Evolutionary conservation across 1,140 invertebrate species (phyloP), one percentile per base, ranked within the genome.

Genomic region (Sweltsa coloradensis): DNA sequence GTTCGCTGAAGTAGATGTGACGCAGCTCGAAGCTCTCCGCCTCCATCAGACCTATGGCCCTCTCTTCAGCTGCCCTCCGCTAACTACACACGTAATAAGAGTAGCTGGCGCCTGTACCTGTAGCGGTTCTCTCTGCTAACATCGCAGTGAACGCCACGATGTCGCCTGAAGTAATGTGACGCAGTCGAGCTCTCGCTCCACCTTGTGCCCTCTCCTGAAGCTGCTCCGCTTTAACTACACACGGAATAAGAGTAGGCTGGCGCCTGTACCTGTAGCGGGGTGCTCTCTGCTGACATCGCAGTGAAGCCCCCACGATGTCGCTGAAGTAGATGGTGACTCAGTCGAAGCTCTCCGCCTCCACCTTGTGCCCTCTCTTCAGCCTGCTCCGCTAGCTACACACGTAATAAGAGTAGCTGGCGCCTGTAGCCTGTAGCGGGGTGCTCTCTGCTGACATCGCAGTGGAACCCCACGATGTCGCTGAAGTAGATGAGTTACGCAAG

Each of bases 221-320:
- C n/a, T n/a, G n/a, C n/a, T n/a, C n/a, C n/a, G n/a, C n/a, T n/a
- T n/a, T n/a, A n/a, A n/a, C n/a, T n/a, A n/a, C n/a, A n/a, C n/a
- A n/a, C n/a, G n/a, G n/a, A n/a, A n/a, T n/a, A n/a, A n/a, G n/a
- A n/a, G n/a, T n/a, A n/a, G n/a, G n/a, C n/a, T n/a, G n/a, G n/a
- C n/a, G n/a, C n/a, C n/a, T n/a, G n/a, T 60, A 89, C 84, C 71
- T 96, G 83, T 19, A 96, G 66, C 0, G 92, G 89, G 3, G 89
- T 88, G 57, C 85, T 89, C 61, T 89, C 79, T 0, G 87, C 87
- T 1, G 85, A 89, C 79, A 91, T 88, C 21, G 82, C 71, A 0
- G 90, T 93, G 61, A 94, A 94, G n/a, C 89, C 89, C n/a, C n/a
- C 9, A 93, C 89, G 49, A 95, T 93, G 61, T 94, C 90, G 59